Evolutionary conservation across 1,140 invertebrate genomes (phyloP), one percentile per base, ranked within the genome.

Genomic region (Drosophila aff.): DNA sequence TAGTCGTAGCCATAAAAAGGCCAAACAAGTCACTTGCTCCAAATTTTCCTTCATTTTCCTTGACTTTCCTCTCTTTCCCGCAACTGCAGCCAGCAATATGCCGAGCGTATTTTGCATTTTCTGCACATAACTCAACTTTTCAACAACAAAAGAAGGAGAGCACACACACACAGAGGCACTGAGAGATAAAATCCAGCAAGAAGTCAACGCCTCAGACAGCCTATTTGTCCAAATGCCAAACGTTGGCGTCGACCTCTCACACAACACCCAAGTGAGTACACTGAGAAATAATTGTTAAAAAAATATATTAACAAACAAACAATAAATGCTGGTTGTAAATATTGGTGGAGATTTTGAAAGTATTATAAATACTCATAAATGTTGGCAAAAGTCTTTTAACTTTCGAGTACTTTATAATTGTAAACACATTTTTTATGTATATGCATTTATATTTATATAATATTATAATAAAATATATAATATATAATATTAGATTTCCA

Each of bases 171-270:
- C 10, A 46, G 18, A 38, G 13, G 15, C 71, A 75, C 69, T 67
- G 67, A 65, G 10, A 53, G 63, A 71, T 53, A 77, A 52, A 62
- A 74, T 50, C 58, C 36, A 47, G 44, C 28, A 49, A 47, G 38
- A 64, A 75, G 73, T 57, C 38, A 53, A 40, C 40, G 53, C 53
- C 36, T 59, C 57, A 46, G 66, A 73, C 67, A 64, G 83, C 64
- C 76, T 77, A 82, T 86, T 86, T 77, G 79, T 86, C 83, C 71
- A 75, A 79, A 82, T 78, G 68, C 64, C 67, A 81, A 69, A 57
- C 47, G 60, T 57, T 79, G 59, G 76, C 60, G 75, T 78, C 58
- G 44, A 55, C 21, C 71, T 28, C n/a, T 43, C 46, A 33, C 23
- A 23, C 36, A 49, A 40, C 50, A 52, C 43, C 71, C 36, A 66